Evolutionary conservation across 2,888 invertebrate species (phyloP), one percentile per base, ranked within the genome.

Genomic region (Protonemura montana): DNA sequence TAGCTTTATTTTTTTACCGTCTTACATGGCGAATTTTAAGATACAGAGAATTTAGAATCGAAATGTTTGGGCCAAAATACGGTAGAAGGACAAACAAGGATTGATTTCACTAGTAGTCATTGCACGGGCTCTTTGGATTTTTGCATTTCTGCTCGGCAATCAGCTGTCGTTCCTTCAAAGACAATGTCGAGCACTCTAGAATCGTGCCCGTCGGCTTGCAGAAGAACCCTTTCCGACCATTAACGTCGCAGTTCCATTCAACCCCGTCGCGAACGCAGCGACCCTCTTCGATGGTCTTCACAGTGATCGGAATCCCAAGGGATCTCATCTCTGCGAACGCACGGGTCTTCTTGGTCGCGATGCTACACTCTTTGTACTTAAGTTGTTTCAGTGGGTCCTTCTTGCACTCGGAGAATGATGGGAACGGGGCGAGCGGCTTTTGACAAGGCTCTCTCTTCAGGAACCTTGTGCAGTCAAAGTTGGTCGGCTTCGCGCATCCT

Each of bases 381-480:
- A 78, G 78, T 27, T 28, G 78, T 26, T 28, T 26, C 27, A 78
- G 28, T 10, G 10, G 27, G 10, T 78, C 27, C 78, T 78, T 78
- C 10, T 27, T 78, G 28, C 78, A 78, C 78, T 78, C 78, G 25
- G 78, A 78, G 26, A 78, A 78, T 1, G 78, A 78, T 26, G 78
- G 78, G 28, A 78, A 26, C 10, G 78, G 78, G 2, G 78, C 78
- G 78, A 78, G 78, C 27, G 78, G 78, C 28, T 78, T 78, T 7
- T 26, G 25, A 27, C 78, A 78, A 26, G 26, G 27, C 27, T 7
- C 7, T 16, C 26, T 78, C 28, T 26, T 26, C 27, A 28, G 26
- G 6, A 21, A 2, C 6, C 6, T 28, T 2, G 10, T 27, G 26
- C 78, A 78, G 26, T 78, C 78, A 10, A 78, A 78, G 26, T 78